phyloP scores from a whole-genome alignment of 2,113 vertebrate species.

The Fulica atra region DNA sequence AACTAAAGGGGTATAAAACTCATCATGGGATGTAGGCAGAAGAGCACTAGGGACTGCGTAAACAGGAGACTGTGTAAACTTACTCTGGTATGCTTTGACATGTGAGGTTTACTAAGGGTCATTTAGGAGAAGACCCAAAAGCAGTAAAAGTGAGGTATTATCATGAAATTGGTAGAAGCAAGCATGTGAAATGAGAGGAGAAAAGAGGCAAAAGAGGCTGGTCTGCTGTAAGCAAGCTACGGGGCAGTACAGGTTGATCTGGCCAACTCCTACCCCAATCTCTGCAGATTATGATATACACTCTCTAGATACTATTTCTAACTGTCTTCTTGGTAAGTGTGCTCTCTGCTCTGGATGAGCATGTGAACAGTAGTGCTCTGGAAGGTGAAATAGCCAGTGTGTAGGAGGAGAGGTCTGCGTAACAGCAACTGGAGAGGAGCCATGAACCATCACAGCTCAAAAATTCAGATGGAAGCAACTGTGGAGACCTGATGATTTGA shows the following conservation, averaged over 20 bases:
- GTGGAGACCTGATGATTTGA: neutral
- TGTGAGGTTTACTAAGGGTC: neutral
- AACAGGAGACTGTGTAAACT: neutral
- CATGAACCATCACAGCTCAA: neutral
- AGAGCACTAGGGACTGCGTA: rapidly evolving
- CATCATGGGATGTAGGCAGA: neutral
- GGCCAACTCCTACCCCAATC: rapidly evolving
- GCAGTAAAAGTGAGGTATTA: neutral
- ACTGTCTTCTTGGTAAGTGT: neutral
- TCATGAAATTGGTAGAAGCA: neutral
- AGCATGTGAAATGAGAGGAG: neutral
- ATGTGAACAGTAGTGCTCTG: neutral
- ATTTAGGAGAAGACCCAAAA: neutral
- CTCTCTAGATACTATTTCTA: neutral
- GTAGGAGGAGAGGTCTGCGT: neutral
- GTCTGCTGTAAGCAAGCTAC: neutral
- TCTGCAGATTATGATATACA: neutral
- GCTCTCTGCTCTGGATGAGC: neutral
- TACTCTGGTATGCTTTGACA: neutral
- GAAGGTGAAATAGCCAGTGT: neutral
- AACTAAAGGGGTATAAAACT: neutral
- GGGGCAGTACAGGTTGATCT: too few species aligned
- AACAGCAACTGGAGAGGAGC: neutral
- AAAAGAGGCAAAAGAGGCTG: neutral
- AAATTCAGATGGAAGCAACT: neutral